Evolutionary conservation across 2,888 invertebrate species (phyloP), one percentile per base, ranked within the genome.

Genomic region (Caenorhabditis afra): DNA sequence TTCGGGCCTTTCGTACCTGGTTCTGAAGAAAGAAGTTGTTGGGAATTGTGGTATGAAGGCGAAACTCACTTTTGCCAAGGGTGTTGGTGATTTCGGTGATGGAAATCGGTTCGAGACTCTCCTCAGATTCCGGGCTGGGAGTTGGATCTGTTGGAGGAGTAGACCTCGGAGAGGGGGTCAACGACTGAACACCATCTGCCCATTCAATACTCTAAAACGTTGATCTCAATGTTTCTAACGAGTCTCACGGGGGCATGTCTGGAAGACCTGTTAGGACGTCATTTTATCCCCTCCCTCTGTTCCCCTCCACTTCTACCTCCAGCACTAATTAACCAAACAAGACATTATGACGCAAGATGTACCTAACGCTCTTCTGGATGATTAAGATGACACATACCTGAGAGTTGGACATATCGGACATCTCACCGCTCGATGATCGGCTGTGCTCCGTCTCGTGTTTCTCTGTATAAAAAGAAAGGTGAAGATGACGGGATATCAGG

Each of bases 381-480:
- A 29, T 57, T 55, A 57, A 47, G 23, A 29, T 29, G 29, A 29
- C 29, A 53, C 67, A 5, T 57, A 82, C 82, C 82, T 82, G 83
- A 12, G 77, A 70, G 55, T 79, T 81, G 7, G 83, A 81, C 61
- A 81, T 73, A 55, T 79, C 79, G 7, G 83, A 81, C 61, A 81
- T 73, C 50, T 79, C 81, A 5, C 81, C 81, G 20, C 79, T 81
- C 16, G 81, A 81, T 10, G 74, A 75, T 14, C 79, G 49, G 41
- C 81, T 74, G 47, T 81, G 81, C 58, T 83, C 83, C 3, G 68
- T 74, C 58, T 83, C 83, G 76, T 83, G 83, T 41, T 81, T 70
- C 44, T 83, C 83, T 83, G 77, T 14, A 83, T 81, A 7, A 55
- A 41, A 18, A 53, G 35, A 53, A 37, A 16, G n/a, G n/a, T n/a